Evolutionary conservation across 2,888 invertebrate species (phyloP), one percentile per base, ranked within the genome.

Genomic region (Ophonus ardosiacus): DNA sequence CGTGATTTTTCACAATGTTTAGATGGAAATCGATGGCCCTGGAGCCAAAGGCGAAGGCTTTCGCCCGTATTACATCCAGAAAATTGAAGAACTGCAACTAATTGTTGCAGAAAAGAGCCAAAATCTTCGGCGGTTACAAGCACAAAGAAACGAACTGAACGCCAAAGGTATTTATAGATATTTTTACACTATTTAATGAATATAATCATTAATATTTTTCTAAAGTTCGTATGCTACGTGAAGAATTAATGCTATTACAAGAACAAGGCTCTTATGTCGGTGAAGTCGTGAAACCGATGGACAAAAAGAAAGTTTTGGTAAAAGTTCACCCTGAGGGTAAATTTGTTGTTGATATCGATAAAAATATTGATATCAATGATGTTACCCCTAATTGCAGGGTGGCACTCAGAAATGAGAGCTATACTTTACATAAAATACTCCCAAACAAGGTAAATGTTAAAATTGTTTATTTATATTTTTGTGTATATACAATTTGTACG

Each of bases 231-330:
- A 97, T 99, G 97, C 91, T 99, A 86, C 95, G 99, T 7, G 99
- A 99, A 90, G 99, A 99, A 90, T 93, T 99, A 0, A 99, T 99
- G 92, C 93, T 99, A 31, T 93, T 99, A 10, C 97, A 97, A 91
- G 99, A 99, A 90, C 99, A 99, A 91, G 99, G 99, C 13, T 99
- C 99, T 17, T 99, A 99, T 92, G 99, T 99, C 1, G 99, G 99
- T 8, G 99, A 99, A 92, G 99, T 99, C 4, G 99, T 99, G 0
- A 99, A 99, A 90, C 98, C 99, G 0, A 99, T 99, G 99, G 99
- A 99, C 91, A 99, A 99, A 92, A 99, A 99, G 92, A 99, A 99
- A 91, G 99, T 99, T 0, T 93, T 99, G 0, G 99, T 99, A 0
- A 99, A 99, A 93, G 99, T 99, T 0, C 99, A 99, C 90, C 99